Conservation (phyloP, 2,113 vertebrate species). For the Anguilla japonica region DNA sequence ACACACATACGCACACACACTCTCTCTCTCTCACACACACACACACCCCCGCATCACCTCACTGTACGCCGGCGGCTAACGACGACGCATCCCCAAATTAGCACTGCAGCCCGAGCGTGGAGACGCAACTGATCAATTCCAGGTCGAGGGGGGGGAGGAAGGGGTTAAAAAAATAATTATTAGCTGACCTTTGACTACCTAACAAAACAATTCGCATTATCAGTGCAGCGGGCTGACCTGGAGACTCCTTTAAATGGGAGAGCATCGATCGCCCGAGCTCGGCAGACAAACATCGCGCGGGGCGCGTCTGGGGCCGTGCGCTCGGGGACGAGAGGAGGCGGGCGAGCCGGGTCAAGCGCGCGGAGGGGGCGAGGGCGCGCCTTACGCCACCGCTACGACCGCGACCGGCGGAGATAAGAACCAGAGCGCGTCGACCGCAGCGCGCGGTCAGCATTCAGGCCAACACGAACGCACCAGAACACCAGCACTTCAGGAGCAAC, state of each 20-base stretch:
- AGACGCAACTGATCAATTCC: slow-evolving; percentile 52
- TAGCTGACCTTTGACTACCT: slow-evolving; percentile 58
- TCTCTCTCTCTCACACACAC: too few relatives aligned
- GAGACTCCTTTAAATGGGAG: slow-evolving; percentile 55
- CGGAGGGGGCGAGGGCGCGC: slow-evolving; percentile 14
- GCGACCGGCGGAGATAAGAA: neutral
- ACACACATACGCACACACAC: too few relatives aligned
- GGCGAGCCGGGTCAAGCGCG: slow-evolving; percentile 29
- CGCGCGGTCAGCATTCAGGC: neutral
- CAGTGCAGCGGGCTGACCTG: slow-evolving; percentile 54
- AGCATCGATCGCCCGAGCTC: slow-evolving; percentile 54
- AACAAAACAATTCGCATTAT: slow-evolving; percentile 59
- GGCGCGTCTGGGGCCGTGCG: slow-evolving; percentile 49
- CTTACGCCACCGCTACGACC: neutral
- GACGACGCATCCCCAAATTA: slow-evolving; percentile 28
- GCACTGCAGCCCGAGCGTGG: neutral
- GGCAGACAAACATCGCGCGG: slow-evolving; percentile 52
- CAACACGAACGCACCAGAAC: neutral
- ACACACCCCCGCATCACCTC: neutral
- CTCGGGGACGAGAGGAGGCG: slow-evolving; percentile 34
- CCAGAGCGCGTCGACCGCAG: neutral
- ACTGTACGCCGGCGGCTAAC: neutral
- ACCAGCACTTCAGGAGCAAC: too few relatives aligned
- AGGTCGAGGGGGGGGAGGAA: slow-evolving; percentile 31
- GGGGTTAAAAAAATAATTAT: slow-evolving; percentile 51